phyloP scores from a whole-genome alignment of 1,140 invertebrate genomes.

The Hormaphis cornu region DNA sequence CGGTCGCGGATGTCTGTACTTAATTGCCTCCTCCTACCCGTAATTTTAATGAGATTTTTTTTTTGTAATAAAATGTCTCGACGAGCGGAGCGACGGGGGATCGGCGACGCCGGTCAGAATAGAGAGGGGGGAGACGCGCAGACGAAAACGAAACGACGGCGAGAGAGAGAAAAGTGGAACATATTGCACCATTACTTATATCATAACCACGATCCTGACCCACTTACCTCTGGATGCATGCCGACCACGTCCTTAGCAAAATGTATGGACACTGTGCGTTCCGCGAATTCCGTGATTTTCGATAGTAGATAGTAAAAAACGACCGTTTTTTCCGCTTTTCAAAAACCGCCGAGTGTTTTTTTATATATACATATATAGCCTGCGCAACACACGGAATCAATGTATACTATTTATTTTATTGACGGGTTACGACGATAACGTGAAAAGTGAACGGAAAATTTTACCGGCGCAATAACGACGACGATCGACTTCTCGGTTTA shows the following conservation, averaged over 20 bases:
- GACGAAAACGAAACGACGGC: not conserved
- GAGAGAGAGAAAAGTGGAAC: slow-evolving; percentile 12
- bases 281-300: not conserved
- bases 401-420: not conserved
- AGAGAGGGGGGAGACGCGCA: not conserved
- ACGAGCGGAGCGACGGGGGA: no score
- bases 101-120: not conserved
- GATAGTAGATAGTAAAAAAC: not conserved
- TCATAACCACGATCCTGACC: slow-evolving; percentile 29
- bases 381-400: not conserved
- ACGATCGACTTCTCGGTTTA: no score
- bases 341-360: not conserved
- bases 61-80: no score
- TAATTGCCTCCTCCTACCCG: no score
- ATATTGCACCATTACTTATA: slow-evolving; percentile 30
- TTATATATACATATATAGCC: not conserved
- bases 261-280: not conserved
- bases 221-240: slow-evolving; percentile 22
- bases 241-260: slow-evolving; percentile 14
- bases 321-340: not conserved
- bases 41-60: no score
- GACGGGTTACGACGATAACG: no score
- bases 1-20: no score
- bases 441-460: no score
- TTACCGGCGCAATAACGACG: no score